phyloP scores from a whole-genome alignment of 30 jellyfish, hydroid and myxozoan species.

The Catostylus mosaicus region DNA sequence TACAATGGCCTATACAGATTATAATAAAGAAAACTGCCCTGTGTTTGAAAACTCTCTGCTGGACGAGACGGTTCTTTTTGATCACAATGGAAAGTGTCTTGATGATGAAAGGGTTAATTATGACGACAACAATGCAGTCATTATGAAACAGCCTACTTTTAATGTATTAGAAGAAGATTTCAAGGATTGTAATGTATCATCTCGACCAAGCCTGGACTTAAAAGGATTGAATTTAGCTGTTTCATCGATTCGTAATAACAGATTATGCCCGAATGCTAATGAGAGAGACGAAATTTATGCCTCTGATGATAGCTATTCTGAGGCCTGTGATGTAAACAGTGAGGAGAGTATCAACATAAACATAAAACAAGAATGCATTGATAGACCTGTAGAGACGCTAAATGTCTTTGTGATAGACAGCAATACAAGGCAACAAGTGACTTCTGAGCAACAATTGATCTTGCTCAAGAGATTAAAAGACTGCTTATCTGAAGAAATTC shows the following conservation, averaged over 20 bases:
- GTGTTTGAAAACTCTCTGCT: not conserved
- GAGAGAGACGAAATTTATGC: not conserved
- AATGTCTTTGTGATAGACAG: not conserved
- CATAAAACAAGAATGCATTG: not conserved
- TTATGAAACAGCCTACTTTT: conserved; percentile 31
- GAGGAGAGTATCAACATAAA: not conserved
- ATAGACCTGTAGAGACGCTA: not conserved
- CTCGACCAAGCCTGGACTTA: conserved; percentile 24
- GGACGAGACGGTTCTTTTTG: conserved; percentile 1
- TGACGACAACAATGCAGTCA: conserved; percentile 9
- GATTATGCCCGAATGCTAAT: conserved; percentile 12
- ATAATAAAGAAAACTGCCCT: too few relatives aligned
- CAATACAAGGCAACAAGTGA: not conserved
- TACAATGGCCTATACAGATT: too few relatives aligned
- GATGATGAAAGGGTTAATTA: not conserved
- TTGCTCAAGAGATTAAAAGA: not conserved
- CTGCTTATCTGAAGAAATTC: not conserved
- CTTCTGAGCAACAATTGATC: not conserved
- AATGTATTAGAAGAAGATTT: conserved; percentile 24
- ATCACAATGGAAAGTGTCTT: not conserved
- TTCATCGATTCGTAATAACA: not conserved
- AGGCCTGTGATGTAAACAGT: conserved; percentile 10
- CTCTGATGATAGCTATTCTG: not conserved
- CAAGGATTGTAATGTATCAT: conserved; percentile 20
- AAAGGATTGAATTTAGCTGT: not conserved